Evolutionary conservation across 2,113 vertebrate species (phyloP).

Genomic region (Elaphurus davidianus): DNA sequence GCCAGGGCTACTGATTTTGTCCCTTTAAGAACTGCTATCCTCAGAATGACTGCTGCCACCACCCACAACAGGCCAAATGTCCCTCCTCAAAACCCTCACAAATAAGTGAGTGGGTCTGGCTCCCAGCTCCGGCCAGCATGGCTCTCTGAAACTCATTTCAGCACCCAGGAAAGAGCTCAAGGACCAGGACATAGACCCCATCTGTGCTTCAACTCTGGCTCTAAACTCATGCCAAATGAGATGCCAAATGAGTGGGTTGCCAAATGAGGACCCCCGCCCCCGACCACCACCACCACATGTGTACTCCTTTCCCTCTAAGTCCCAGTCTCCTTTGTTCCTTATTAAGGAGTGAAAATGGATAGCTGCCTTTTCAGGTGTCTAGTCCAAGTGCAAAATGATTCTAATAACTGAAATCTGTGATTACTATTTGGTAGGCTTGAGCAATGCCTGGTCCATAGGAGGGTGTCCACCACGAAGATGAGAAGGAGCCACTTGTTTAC

Average conservation of each 20-base stretch:
- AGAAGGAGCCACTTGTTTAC: background rate
- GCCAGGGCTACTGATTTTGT: background rate
- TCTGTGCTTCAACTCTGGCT: too few species aligned
- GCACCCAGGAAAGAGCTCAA: background rate
- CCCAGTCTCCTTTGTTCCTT: background rate
- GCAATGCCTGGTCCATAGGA: background rate
- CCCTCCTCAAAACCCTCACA: background rate
- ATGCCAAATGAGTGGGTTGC: background rate
- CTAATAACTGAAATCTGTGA: background rate
- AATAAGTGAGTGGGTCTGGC: background rate
- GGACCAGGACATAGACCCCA: too few species aligned
- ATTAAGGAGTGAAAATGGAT: background rate
- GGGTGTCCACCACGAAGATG: background rate
- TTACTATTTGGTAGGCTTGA: background rate
- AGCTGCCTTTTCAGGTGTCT: background rate
- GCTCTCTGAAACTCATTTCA: background rate
- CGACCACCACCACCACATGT: background rate
- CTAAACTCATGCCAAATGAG: background rate
- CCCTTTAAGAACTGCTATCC: background rate
- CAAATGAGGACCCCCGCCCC: background rate
- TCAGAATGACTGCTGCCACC: background rate
- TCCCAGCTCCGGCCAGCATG: rapidly evolving
- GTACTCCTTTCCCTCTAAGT: background rate
- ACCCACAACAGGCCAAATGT: background rate
- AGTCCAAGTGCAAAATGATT: background rate